Percentiles rank a stretch among this genome's conserved stretches.
Conservation (phyloP, 2,888 invertebrate genomes). For the Drosophila sordidapex region DNA sequence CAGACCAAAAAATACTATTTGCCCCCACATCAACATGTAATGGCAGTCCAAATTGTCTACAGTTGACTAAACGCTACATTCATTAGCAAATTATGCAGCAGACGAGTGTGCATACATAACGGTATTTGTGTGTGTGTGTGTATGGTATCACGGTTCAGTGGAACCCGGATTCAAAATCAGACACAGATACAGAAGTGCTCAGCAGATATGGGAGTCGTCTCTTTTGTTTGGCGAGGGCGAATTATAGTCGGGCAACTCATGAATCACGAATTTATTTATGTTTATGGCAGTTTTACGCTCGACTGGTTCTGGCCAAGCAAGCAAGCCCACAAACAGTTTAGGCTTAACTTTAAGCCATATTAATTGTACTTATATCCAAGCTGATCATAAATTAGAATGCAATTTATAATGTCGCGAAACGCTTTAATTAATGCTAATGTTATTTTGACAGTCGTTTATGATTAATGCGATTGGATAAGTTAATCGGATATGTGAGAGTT, state of each 20-base stretch:
- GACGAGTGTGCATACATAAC: slow-evolving; percentile 5
- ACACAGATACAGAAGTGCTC: slow-evolving; percentile 16
- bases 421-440: slow-evolving; percentile 61
- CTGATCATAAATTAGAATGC: slow-evolving; percentile 68
- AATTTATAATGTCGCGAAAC: slow-evolving; percentile 9
- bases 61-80: slow-evolving; percentile 67
- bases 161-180: slow-evolving; percentile 40
- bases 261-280: slow-evolving; percentile 55
- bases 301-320: slow-evolving; percentile 34
- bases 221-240: slow-evolving; percentile 14
- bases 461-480: slow-evolving; percentile 27
- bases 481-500: neutral
- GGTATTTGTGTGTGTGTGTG: slow-evolving; percentile 27
- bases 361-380: slow-evolving; percentile 64
- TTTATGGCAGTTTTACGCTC: slow-evolving; percentile 52
- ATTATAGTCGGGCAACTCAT: slow-evolving; percentile 26
- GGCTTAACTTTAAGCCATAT: slow-evolving; percentile 33
- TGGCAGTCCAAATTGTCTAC: slow-evolving; percentile 65
- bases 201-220: slow-evolving; percentile 47
- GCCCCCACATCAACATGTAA: slow-evolving; percentile 55
- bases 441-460: slow-evolving; percentile 39
- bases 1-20: slow-evolving; percentile 53
- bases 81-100: slow-evolving; percentile 69
- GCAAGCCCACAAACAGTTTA: neutral
- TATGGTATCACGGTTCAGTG: slow-evolving; percentile 48